A percentile compares a stretch with the other conserved stretches of the same genome.
Evolutionary conservation across 2,797 vertebrate species (phyloP).

Genomic region (Oceanodroma leucorhoa): DNA sequence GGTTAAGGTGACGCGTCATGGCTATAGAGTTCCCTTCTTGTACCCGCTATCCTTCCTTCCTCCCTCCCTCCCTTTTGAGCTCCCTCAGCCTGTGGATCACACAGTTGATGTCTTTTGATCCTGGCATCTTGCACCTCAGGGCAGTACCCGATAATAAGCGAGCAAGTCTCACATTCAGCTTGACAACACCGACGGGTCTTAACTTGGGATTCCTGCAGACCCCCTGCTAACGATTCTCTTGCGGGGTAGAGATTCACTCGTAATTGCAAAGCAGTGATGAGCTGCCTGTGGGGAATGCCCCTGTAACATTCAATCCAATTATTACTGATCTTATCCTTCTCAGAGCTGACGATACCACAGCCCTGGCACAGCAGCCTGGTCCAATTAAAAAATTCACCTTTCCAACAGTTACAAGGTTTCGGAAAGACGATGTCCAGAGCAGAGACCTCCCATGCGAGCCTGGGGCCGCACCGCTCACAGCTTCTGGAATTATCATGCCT

Average conservation of each 20-base stretch:
- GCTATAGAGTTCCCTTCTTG: neutral
- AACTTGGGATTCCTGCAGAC: neutral
- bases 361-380: neutral
- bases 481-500: neutral
- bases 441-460: neutral
- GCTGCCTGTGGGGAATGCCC: neutral
- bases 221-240: neutral
- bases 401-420: neutral
- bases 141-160: fast-evolving
- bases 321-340: neutral
- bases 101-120: neutral
- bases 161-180: neutral
- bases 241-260: fast-evolving
- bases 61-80: neutral
- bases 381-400: neutral
- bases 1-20: neutral
- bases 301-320: neutral
- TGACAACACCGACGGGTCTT: neutral
- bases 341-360: neutral
- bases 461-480: neutral
- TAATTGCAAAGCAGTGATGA: neutral
- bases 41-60: neutral
- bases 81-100: neutral
- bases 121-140: neutral
- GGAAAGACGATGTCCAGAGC: neutral